phyloP scores from a whole-genome alignment of 2,797 vertebrate genomes.

The Thamnophis elegans region DNA sequence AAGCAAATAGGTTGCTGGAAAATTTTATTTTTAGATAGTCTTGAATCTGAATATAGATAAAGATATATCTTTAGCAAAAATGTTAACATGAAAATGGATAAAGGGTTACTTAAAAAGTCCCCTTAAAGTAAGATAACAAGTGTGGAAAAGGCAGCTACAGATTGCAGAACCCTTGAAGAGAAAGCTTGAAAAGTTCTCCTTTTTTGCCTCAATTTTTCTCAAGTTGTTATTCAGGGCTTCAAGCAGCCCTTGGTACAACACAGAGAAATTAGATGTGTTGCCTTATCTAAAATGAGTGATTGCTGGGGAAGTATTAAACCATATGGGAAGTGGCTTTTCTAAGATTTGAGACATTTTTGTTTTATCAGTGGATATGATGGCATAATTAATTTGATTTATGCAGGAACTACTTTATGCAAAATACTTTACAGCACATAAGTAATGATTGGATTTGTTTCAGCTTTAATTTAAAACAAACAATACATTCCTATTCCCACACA shows the following conservation, averaged over 20 bases:
- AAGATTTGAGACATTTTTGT: not conserved
- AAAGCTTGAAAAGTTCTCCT: not conserved
- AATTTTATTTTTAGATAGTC: not conserved
- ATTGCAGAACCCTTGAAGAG: constrained; percentile 36
- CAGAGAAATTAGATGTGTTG: not conserved
- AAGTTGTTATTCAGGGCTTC: not conserved
- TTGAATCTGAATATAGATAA: not conserved
- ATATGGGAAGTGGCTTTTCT: not conserved
- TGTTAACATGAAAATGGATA: not conserved
- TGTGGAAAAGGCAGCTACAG: constrained; percentile 5
- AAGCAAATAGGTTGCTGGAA: not conserved
- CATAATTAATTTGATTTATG: not conserved
- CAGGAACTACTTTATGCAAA: not conserved
- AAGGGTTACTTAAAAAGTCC: not conserved
- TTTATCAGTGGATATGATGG: not conserved
- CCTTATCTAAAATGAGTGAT: not conserved
- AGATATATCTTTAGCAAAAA: too few relatives aligned
- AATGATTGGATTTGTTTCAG: not conserved
- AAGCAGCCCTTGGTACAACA: not conserved
- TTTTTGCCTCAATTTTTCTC: not conserved
- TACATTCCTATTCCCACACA: not conserved
- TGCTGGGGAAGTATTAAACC: not conserved
- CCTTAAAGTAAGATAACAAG: not conserved
- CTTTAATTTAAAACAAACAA: constrained; percentile 2
- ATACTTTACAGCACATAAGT: not conserved